Base-by-base conservation (phyloP, 2,113 vertebrate species). In the Mustela nigripes region DNA sequence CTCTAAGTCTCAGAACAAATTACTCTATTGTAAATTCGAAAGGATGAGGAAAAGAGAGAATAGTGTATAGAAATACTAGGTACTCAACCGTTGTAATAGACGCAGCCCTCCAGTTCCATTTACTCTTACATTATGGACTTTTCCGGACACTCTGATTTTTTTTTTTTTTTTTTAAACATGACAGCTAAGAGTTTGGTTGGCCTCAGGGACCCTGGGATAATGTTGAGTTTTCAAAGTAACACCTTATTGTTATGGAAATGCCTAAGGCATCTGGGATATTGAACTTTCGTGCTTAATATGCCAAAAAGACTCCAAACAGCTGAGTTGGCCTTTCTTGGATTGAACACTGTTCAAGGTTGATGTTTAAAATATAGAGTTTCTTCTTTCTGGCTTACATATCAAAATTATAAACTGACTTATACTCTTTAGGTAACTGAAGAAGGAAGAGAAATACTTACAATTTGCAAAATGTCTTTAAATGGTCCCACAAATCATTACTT, bases 321-420 rank as follows among this genome's bases (percentile, higher is more conserved):
- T 89, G 86, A 94, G 31, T 15, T 93, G 39, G 67, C 39, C 60
- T 39, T 85, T 93, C 62, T 87, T 53, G 0, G 18, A 45, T 24
- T 82, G 60, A 86, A 56, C 8, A 73, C 33, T 89, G 5, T 36
- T 89, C 42, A 69, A 56, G 21, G 56, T 33, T 91, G 80, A 81
- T 94, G 69, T 67, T 92, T 95, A 86, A 90, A 86, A 88, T 79
- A 85, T 0, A 90, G 11, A 50, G 9, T 80, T 89, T 79, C 33
- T 45, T 79, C 31, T 76, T 45, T n/a, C 12, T 65, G 76, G 39
- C 21, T 97, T 71, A 45, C 10, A 36, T 56, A 88, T 58, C 36
- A 93, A 33, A 95, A 94, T 56, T 74, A 89, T 45, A 96, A 82
- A 78, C 19, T 2, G 80, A 73, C 6, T 31, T 18, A 36, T 65